A percentile compares a stretch with the other conserved stretches of the same genome.
phyloP scores from a whole-genome alignment of 2,113 vertebrate species.

The Cyprinodon variegatus region DNA sequence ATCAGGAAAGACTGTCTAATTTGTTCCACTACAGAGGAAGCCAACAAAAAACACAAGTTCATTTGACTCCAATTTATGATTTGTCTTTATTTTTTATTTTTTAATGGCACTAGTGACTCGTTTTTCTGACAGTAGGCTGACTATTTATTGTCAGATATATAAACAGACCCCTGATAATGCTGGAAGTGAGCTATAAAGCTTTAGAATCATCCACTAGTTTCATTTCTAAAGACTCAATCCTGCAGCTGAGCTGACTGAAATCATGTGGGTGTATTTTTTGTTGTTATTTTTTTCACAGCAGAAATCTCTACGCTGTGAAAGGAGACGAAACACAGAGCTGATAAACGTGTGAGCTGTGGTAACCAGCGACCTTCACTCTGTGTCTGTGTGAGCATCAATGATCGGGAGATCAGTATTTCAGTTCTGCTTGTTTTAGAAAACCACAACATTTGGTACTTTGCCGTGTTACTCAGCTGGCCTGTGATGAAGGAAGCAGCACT shows the following conservation, averaged over 20 bases:
- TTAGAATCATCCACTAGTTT: background rate
- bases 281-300: background rate
- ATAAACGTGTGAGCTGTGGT: slow-evolving; percentile 33
- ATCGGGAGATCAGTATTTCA: slow-evolving; percentile 12
- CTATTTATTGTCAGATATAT: background rate
- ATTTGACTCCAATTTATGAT: too few species aligned
- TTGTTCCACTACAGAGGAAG: too few species aligned
- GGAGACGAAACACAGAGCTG: slow-evolving; percentile 41
- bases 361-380: slow-evolving; percentile 28
- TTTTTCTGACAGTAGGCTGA: too few species aligned
- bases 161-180: background rate
- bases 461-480: slow-evolving; percentile 36
- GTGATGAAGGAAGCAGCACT: slow-evolving; percentile 32
- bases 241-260: background rate
- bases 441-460: slow-evolving; percentile 10
- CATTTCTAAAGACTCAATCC: slow-evolving; percentile 1
- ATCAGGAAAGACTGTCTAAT: too few species aligned
- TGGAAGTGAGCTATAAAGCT: background rate
- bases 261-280: slow-evolving; percentile 19
- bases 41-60: too few species aligned
- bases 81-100: too few species aligned
- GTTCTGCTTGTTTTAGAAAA: slow-evolving; percentile 5
- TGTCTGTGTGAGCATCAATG: slow-evolving; percentile 3
- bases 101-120: too few species aligned
- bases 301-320: slow-evolving; percentile 1